Evolutionary conservation across 2,888 invertebrate genomes (phyloP), one percentile per base, ranked within the genome.

Genomic region (Amaurobius ferox): DNA sequence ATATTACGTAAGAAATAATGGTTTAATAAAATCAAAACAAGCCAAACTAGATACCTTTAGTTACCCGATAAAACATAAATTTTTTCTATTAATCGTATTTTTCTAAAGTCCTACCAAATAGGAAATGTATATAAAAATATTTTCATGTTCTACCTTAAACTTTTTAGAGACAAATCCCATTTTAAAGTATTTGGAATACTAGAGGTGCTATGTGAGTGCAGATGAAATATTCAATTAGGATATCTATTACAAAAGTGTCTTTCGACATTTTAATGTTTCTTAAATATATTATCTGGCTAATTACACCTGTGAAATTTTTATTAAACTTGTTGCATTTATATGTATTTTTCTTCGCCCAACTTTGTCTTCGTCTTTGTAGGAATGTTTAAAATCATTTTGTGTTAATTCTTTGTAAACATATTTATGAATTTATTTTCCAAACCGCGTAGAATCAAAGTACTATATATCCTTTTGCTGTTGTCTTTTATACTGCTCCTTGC

Each of bases 101-200:
- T 55, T 55, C 23, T 55, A 55, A 55, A 1, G 23, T 23, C 23
- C 2, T 55, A 55, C 16, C 44, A 3, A 23, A 55, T 16, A 55
- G 55, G 23, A 55, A 3, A 23, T 55, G 55, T 55, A 55, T 23
- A 55, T 55, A 55, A 23, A 55, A 55, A 23, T 55, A 55, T 55
- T 55, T 55, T 55, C 16, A 6, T 35, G 35, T 9, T 35, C 35
- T 35, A 5, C 9, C n/a, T n/a, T n/a, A n/a, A 5, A 35, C 35
- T 35, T 23, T 1, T 19, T 55, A 23, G 5, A 6, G 16, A 11
- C 16, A 44, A 23, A 6, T 23, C 55, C 19, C 55, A 23, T 23
- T 55, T 23, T 23, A 55, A 55, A 6, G 19, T 55, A 23, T 35
- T 35, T 35, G 23, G 5, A 55, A 3, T 55, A 1, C 11, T 55